Base-by-base conservation (phyloP, 1,140 invertebrate genomes). In the Coelopa frigida region DNA sequence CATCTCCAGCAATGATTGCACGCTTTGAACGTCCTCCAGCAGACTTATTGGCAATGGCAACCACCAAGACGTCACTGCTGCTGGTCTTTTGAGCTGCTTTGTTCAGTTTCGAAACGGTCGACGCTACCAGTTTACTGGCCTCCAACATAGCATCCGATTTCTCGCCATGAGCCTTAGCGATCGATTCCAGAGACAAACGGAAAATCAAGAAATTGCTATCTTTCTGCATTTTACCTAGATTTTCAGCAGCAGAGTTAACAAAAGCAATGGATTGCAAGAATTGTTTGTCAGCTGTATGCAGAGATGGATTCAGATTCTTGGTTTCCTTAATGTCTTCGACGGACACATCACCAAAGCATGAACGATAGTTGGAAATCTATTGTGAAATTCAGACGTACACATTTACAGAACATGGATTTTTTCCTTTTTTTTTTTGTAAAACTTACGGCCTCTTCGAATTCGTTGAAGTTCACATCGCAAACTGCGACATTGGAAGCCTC, bases 61-160 rank as follows among this genome's bases (percentile, higher is more conserved):
- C 74, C 38, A 87, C 74, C 20, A 87, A 56, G 36, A 85, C 84
- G 47, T 80, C 71, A 23, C 77, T 78, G 55, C 82, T 75, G 54
- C 86, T 86, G 3, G 76, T 78, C 48, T 80, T 77, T 31, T 61
- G 61, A 17, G 61, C 57, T 11, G 54, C 53, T 26, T 51, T 41
- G 20, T 58, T 35, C 20, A 67, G 50, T 2, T 55, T 51, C 27
- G 47, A 38, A 44, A 64, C 54, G 38, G 59, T 51, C 35, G 51
- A 42, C 4, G 56, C 56, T 24, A 63, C 61, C 14, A 87, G 53
- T 45, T 76, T 72, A 48, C 80, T 76, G 36, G 84, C 84, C 72
- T 88, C 84, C 51, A 76, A 75, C 5, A 77, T 70, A 55, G 78
- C 72, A 14, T 76, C 60, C 2, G 84, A 84, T 55, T 81, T 79